A percentile compares a stretch with the other conserved stretches of the same genome.
These are phyloP conservation scores for Pecten maximus DNA, from an alignment of 2,888 invertebrate species.

Conservation along the genomic window DNA sequence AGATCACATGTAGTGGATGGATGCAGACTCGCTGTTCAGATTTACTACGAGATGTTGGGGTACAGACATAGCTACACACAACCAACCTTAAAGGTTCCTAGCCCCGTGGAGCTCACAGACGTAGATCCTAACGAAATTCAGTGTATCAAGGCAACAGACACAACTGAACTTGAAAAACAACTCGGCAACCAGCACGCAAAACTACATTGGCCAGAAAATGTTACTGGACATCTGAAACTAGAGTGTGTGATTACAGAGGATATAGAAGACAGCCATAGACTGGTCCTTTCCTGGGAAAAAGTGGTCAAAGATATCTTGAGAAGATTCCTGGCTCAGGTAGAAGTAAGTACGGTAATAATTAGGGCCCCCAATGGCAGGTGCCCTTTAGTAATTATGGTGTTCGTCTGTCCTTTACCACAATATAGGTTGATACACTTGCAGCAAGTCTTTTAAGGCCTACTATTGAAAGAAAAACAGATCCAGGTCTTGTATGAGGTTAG, in stretches of 20 bases:
- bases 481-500: too few relatives aligned
- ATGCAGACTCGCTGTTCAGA: neutral
- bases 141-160: neutral
- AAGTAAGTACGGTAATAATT: neutral
- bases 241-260: neutral
- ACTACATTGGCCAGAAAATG: neutral
- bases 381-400: too few relatives aligned
- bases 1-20: neutral
- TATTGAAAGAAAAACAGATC: too few relatives aligned
- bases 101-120: neutral
- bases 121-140: neutral
- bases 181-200: neutral
- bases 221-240: neutral
- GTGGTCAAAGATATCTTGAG: neutral
- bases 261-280: neutral
- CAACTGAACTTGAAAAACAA: neutral
- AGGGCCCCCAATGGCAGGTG: too few relatives aligned
- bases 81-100: neutral
- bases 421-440: too few relatives aligned
- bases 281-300: neutral
- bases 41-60: neutral
- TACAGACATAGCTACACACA: neutral
- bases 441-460: too few relatives aligned
- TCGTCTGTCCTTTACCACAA: too few relatives aligned
- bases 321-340: neutral